Conservation (phyloP, 2,888 invertebrate species). For the Epirrhoe alternata region DNA sequence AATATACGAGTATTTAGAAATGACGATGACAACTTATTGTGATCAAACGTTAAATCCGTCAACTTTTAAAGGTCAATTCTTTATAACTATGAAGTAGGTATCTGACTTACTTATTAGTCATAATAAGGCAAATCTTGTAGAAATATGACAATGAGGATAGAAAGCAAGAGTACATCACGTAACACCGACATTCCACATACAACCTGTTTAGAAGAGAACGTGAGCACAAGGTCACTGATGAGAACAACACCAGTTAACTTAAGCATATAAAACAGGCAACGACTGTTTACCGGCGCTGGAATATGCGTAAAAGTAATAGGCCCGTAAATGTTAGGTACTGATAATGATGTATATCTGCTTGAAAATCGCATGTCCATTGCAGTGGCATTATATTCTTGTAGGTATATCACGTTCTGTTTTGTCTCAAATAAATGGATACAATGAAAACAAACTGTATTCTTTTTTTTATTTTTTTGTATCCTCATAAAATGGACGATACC, state of each 20-base stretch:
- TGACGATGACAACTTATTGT: conserved; percentile 30
- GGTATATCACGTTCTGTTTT: no score
- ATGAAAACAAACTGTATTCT: no score
- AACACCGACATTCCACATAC: conserved; percentile 58
- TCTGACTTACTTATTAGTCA: neutral
- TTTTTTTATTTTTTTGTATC: no score
- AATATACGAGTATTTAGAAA: conserved; percentile 18
- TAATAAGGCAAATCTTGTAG: conserved; percentile 18
- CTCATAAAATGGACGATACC: no score
- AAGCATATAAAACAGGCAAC: conserved; percentile 2
- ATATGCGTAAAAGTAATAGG: no score
- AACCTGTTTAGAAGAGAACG: conserved; percentile 74
- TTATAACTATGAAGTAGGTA: neutral
- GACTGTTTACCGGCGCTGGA: neutral
- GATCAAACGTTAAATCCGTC: conserved; percentile 8
- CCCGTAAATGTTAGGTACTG: no score
- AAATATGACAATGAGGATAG: conserved; percentile 45
- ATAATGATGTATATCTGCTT: no score
- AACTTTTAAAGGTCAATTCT: conserved; percentile 26
- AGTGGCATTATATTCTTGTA: no score
- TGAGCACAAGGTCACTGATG: conserved; percentile 72
- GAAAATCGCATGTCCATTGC: no score
- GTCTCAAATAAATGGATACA: no score
- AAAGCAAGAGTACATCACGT: conserved; percentile 61
- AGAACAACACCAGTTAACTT: conserved; percentile 48